phyloP scores from a whole-genome alignment of 2,797 vertebrate species.

The Bradypodion pumilum region DNA sequence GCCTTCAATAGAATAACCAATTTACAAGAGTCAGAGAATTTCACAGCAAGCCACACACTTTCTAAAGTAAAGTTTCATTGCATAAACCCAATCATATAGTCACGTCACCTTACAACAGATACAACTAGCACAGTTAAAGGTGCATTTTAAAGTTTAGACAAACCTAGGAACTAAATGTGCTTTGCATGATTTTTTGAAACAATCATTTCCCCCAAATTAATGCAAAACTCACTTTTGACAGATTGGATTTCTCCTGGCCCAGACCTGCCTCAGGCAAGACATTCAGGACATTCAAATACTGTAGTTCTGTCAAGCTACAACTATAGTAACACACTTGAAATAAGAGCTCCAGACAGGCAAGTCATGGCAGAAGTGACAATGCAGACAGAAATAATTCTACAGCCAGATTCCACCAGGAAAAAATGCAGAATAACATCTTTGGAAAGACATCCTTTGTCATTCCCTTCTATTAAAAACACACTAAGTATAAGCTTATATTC shows the following conservation, averaged over 20 bases:
- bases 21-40: constrained; percentile 83
- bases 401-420: constrained; percentile 79
- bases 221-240: constrained; percentile 77
- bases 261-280: constrained; percentile 62
- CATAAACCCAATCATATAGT: constrained; percentile 85
- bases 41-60: constrained; percentile 86
- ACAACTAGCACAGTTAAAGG: constrained; percentile 79
- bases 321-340: constrained; percentile 76
- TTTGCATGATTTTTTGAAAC: constrained; percentile 79
- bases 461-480: constrained; percentile 69
- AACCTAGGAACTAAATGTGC: constrained; percentile 78
- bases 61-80: constrained; percentile 81
- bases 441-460: constrained; percentile 71
- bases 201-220: constrained; percentile 66
- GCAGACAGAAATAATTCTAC: constrained; percentile 78
- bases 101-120: constrained; percentile 94
- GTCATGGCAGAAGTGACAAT: constrained; percentile 78
- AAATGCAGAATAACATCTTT: constrained; percentile 78
- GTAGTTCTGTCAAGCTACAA: constrained; percentile 78
- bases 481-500: constrained; percentile 75
- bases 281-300: constrained; percentile 65
- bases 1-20: constrained; percentile 80
- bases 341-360: constrained; percentile 78
- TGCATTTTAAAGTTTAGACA: constrained; percentile 66
- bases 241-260: constrained; percentile 69